Evolutionary conservation across 37 sponge, comb jelly and placozoan genomes (phyloP).

Genomic region (Ephydatia muelleri): DNA sequence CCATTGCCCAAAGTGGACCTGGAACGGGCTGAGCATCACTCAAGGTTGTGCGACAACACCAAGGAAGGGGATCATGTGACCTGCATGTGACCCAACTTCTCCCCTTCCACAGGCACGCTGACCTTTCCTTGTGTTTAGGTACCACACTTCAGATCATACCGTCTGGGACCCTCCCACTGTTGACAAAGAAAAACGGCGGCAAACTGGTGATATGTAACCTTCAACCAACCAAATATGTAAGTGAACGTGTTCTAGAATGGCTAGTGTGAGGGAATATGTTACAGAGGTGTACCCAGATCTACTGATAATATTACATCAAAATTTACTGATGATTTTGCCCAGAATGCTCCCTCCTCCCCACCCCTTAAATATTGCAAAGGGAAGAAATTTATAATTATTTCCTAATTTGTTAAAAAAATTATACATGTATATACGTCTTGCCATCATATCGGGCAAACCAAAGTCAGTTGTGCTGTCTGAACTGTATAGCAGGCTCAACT

Average conservation of each 20-base stretch:
- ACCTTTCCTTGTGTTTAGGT: slow-evolving; percentile 89
- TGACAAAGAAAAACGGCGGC: slow-evolving; percentile 68
- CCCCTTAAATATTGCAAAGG: too few species aligned
- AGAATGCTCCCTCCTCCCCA: too few species aligned
- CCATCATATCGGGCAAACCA: too few species aligned
- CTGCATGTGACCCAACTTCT: neutral
- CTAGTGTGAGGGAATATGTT: too few species aligned
- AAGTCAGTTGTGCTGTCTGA: too few species aligned
- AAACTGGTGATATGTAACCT: slow-evolving; percentile 84
- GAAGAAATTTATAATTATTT: too few species aligned
- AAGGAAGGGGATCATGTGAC: neutral
- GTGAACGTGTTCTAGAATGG: neutral
- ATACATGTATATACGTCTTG: too few species aligned
- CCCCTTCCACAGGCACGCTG: slow-evolving; percentile 64
- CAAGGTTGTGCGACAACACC: slow-evolving; percentile 42
- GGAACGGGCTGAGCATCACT: slow-evolving; percentile 74
- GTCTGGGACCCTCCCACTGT: slow-evolving; percentile 75
- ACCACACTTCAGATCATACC: slow-evolving; percentile 94
- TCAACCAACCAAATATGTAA: slow-evolving; percentile 84
- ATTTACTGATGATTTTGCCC: too few species aligned
- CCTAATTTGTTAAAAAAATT: too few species aligned
- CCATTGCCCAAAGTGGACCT: slow-evolving; percentile 78
- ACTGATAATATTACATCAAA: too few species aligned
- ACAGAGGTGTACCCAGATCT: too few species aligned
- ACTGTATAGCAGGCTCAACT: too few species aligned